Evolutionary conservation across 2,888 invertebrate genomes (phyloP), one percentile per base, ranked within the genome.

Genomic region (Hypsopygia costalis): DNA sequence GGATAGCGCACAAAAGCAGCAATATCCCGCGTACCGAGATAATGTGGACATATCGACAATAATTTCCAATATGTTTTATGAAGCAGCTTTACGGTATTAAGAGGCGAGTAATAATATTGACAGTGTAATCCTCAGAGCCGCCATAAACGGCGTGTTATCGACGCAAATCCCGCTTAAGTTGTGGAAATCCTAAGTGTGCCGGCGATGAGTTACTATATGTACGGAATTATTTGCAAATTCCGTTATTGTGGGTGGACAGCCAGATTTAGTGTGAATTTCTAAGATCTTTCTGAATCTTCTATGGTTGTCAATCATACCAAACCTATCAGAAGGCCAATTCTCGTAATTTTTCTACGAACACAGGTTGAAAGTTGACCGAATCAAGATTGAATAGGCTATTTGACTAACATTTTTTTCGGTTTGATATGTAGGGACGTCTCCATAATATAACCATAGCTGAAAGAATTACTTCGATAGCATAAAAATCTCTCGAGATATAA

Each of bases 91-190:
- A 39, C 39, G 39, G 39, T 39, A 39, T 39, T 39, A 39, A 82
- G 71, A 72, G 73, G 74, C 85, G 80, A 69, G 81, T 83, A 83
- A 85, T 86, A 85, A 82, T 83, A 85, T 85, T 82, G 85, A 81
- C 85, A 80, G 65, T 69, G 63, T 86, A 83, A 86, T 85, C 85
- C 81, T 56, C 25, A 59, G 58, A 61, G 63, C 65, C 62, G 52
- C 75, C 73, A 77, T 83, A 85, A 83, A 81, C 66, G 64, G 74
- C 62, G 62, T 69, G 74, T 74, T 81, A 82, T 82, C 76, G 71
- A 52, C 54, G 73, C 75, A 79, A 82, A 83, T 81, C 81, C 81
- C 55, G 72, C 74, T 67, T 75, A 63, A 70, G 72, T 72, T 72
- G 69, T 59, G 71, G 67, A 73, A 73, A 78, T 72, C 69, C 69